Percentiles rank a stretch among this genome's conserved stretches.
Evolutionary conservation across 2,797 vertebrate species (phyloP).

Genomic region (Mionectes olivaceus): DNA sequence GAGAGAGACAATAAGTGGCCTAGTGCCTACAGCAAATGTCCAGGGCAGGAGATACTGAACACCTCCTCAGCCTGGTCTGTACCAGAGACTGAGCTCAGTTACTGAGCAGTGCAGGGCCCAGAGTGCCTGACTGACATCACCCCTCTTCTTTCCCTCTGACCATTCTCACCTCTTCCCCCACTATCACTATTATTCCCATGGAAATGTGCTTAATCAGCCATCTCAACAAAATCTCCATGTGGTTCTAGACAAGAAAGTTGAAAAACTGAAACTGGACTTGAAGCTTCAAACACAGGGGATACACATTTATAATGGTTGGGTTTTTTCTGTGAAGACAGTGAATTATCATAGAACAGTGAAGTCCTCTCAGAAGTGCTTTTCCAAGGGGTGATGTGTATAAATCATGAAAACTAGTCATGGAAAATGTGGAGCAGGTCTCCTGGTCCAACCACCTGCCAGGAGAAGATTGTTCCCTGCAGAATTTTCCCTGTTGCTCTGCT

Average conservation of each 20-base stretch:
- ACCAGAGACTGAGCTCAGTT: background rate
- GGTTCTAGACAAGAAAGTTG: background rate
- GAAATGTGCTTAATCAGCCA: background rate
- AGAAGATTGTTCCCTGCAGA: conserved; percentile 58
- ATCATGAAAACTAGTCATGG: conserved; percentile 51
- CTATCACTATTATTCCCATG: background rate
- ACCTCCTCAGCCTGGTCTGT: background rate
- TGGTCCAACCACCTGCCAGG: conserved; percentile 27
- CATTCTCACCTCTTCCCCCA: background rate
- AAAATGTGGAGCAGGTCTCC: conserved; percentile 23
- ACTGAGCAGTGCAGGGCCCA: background rate
- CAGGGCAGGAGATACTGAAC: background rate
- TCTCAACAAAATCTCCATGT: background rate
- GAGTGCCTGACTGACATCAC: background rate
- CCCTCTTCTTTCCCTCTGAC: background rate
- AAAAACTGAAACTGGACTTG: background rate
- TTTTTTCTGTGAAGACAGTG: background rate
- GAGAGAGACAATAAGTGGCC: background rate
- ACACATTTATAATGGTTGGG: background rate
- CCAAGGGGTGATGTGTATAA: conserved; percentile 6
- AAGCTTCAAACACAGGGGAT: background rate
- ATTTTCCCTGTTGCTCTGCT: conserved; percentile 1
- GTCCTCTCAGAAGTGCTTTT: conserved; percentile 39
- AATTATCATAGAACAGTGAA: conserved; percentile 13
- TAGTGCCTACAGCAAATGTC: too few relatives aligned